These are phyloP conservation scores for Pantala flavescens DNA, from an alignment of 1,140 invertebrate species.

Conservation along the genomic window DNA sequence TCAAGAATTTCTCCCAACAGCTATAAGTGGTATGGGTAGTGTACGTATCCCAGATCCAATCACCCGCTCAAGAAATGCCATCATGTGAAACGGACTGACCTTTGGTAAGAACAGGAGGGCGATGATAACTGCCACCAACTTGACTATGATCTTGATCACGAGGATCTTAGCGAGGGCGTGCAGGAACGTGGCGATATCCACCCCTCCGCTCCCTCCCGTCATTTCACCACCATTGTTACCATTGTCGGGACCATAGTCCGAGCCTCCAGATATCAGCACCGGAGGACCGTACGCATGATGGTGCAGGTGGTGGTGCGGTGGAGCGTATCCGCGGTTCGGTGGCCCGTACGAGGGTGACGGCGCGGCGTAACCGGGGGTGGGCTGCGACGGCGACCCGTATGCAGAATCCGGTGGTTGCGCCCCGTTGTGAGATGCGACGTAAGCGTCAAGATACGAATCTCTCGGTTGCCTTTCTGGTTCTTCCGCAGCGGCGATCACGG, in stretches of 20 bases:
- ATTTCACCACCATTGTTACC: neutral
- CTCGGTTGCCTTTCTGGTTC: neutral
- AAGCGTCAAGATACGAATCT: neutral
- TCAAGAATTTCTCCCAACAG: no score
- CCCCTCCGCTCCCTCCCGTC: neutral
- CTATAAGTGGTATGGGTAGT: no score
- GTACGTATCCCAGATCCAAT: no score
- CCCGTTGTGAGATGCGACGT: neutral
- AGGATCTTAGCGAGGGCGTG: neutral
- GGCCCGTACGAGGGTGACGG: neutral
- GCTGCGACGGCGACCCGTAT: neutral
- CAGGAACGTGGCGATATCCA: neutral
- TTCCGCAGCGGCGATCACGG: neutral
- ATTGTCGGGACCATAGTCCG: neutral
- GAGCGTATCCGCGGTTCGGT: neutral
- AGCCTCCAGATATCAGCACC: neutral
- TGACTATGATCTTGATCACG: neutral
- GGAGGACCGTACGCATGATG: neutral
- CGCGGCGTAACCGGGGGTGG: neutral
- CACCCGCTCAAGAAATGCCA: no score
- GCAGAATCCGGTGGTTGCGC: no score
- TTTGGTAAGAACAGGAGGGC: neutral
- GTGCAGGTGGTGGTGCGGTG: neutral
- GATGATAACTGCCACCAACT: neutral
- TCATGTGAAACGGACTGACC: neutral